Evolutionary conservation across 1,140 invertebrate species (phyloP).

Genomic region (Leguminivora glycinivorella): DNA sequence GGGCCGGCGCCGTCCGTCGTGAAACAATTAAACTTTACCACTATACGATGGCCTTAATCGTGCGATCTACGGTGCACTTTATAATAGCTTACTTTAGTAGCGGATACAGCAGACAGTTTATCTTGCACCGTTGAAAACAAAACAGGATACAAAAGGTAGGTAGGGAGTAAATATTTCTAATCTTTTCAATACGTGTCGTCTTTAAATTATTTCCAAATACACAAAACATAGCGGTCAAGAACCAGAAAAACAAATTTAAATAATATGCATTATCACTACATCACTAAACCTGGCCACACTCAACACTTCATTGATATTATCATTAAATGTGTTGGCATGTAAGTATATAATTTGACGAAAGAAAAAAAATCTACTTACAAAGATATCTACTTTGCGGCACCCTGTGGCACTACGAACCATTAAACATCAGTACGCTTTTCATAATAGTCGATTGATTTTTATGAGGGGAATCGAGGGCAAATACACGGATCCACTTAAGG

Average conservation of each 20-base stretch:
- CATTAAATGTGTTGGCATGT: too few species aligned
- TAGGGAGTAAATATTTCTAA: too few species aligned
- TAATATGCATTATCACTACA: too few species aligned
- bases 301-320: too few species aligned
- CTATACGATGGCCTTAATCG: constrained; percentile 7
- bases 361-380: not conserved
- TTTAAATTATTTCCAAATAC: too few species aligned
- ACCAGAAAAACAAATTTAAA: too few species aligned
- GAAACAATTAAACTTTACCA: constrained; percentile 23
- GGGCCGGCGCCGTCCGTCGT: constrained; percentile 17
- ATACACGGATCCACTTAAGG: constrained; percentile 19
- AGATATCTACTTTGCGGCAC: not conserved
- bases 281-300: too few species aligned
- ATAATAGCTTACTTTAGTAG: constrained; percentile 14
- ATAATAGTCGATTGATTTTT: constrained; percentile 27
- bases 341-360: too few species aligned
- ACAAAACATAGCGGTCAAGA: too few species aligned
- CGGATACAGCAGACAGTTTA: not conserved
- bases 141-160: too few species aligned
- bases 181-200: too few species aligned
- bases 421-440: constrained; percentile 5
- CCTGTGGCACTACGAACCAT: not conserved
- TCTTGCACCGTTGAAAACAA: too few species aligned
- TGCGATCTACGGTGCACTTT: not conserved
- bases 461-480: constrained; percentile 9